Conservation (phyloP, 2,888 invertebrate genomes). For the Plebejus melissa region DNA sequence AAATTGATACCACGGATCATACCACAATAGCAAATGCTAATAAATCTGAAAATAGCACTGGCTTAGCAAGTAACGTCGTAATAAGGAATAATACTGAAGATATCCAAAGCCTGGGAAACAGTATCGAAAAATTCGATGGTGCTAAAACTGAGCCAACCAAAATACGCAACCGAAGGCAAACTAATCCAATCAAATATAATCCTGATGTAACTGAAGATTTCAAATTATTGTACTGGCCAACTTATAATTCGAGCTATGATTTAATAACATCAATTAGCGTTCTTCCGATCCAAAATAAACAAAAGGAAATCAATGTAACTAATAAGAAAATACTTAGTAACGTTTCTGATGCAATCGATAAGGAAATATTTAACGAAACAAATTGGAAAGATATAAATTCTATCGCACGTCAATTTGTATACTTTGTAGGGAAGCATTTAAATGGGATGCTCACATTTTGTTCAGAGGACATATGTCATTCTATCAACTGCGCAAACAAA, state of each 20-base stretch:
- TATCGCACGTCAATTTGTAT: slow-evolving; percentile 63
- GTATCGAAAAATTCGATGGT: slow-evolving; percentile 52
- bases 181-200: slow-evolving; percentile 26
- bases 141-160: slow-evolving; percentile 41
- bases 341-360: slow-evolving; percentile 55
- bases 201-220: slow-evolving; percentile 38
- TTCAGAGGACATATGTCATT: slow-evolving; percentile 60
- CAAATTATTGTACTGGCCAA: slow-evolving; percentile 66
- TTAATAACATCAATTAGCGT: slow-evolving; percentile 35
- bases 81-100: slow-evolving; percentile 44
- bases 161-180: slow-evolving; percentile 48
- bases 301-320: slow-evolving; percentile 57
- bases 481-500: slow-evolving; percentile 65
- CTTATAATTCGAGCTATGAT: slow-evolving; percentile 38
- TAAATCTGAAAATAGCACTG: slow-evolving; percentile 45
- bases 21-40: slow-evolving; percentile 39
- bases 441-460: slow-evolving; percentile 65
- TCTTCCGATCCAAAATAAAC: slow-evolving; percentile 44
- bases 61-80: slow-evolving; percentile 45
- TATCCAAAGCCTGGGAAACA: slow-evolving; percentile 48
- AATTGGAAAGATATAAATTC: slow-evolving; percentile 65
- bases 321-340: slow-evolving; percentile 53
- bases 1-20: slow-evolving; percentile 35
- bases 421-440: slow-evolving; percentile 70
- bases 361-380: slow-evolving; percentile 64